Base-by-base conservation (phyloP, 2,797 vertebrate genomes). In the Lagorchestes hirsutus region DNA sequence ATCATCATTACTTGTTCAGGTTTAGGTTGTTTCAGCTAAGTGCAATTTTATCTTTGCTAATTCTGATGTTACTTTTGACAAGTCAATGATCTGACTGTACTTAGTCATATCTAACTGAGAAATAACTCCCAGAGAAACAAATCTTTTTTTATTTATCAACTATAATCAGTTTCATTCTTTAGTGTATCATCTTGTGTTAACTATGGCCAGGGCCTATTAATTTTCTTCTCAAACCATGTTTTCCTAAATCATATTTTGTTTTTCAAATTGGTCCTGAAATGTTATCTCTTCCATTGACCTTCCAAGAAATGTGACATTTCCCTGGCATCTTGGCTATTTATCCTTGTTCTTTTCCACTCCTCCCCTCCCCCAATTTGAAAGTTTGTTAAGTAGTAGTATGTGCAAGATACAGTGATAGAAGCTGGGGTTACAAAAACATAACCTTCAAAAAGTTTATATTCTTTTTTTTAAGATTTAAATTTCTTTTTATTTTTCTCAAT, bases 381-480 rank as follows among this genome's bases (percentile, higher is more conserved):
- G n/a, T 46, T 46, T 46, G 46, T 46, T 82, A 40, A 82, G 18
- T 46, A 24, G n/a, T 46, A 27, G 24, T 82, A 82, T 27, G 34
- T 40, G 4, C 16, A 74, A 74, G 18, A 46, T 8, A 82, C 18
- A 40, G 4, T 82, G 40, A 46, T 46, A 82, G n/a, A 82, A 46
- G 8, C 6, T 82, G 40, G 22, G 2, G 16, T 82, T 82, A 82
- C 18, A 82, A 82, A 82, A 46, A 82, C 6, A 40, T n/a, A 82
- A 46, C 40, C 8, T 16, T 46, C n/a, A 82, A 46, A 40, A 82
- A 24, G 22, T 5, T 52, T 52, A 52, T 52, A 52, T 52, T 52
- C 52, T 52, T 52, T 52, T 52, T 52, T 52, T 52, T 52, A 52
- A 50, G 74, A 92, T 92, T 40, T 67, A 93, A 95, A 94, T 56